Conservation (phyloP, 1,140 invertebrate species). For the Marisa cornuarietis region DNA sequence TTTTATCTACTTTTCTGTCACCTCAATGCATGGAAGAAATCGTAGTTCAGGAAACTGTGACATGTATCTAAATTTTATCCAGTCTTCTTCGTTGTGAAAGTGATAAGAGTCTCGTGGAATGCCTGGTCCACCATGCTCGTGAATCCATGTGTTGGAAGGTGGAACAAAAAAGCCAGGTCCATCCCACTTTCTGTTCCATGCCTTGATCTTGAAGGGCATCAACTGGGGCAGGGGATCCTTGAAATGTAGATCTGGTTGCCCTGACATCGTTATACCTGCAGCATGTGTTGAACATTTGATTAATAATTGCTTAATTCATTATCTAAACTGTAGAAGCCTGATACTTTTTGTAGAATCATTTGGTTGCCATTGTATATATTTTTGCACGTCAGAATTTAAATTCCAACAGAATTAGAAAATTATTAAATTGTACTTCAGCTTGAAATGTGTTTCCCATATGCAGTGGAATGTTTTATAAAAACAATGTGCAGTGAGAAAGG, state of each 20-base stretch:
- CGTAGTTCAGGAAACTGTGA: background rate
- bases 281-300: background rate
- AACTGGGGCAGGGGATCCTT: slow-evolving; percentile 47
- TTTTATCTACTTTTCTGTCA: too few relatives aligned
- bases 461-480: too few relatives aligned
- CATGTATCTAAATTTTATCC: slow-evolving; percentile 57
- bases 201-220: slow-evolving; percentile 46
- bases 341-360: too few relatives aligned
- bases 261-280: slow-evolving; percentile 52
- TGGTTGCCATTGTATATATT: too few relatives aligned
- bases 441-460: too few relatives aligned
- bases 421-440: too few relatives aligned
- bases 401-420: too few relatives aligned
- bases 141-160: slow-evolving; percentile 51
- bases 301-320: too few relatives aligned
- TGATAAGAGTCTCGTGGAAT: slow-evolving; percentile 47
- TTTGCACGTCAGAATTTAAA: too few relatives aligned
- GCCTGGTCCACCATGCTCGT: slow-evolving; percentile 52
- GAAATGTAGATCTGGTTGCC: slow-evolving; percentile 42
- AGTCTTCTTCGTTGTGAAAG: slow-evolving; percentile 62
- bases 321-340: too few relatives aligned
- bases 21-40: too few relatives aligned
- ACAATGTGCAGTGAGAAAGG: too few relatives aligned
- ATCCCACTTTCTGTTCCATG: slow-evolving; percentile 49
- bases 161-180: slow-evolving; percentile 54